Percentiles rank a stretch among this genome's conserved stretches.
These are phyloP conservation scores for Bombyx mori DNA, from an alignment of 1,140 invertebrate genomes.

Conservation along the genomic window DNA sequence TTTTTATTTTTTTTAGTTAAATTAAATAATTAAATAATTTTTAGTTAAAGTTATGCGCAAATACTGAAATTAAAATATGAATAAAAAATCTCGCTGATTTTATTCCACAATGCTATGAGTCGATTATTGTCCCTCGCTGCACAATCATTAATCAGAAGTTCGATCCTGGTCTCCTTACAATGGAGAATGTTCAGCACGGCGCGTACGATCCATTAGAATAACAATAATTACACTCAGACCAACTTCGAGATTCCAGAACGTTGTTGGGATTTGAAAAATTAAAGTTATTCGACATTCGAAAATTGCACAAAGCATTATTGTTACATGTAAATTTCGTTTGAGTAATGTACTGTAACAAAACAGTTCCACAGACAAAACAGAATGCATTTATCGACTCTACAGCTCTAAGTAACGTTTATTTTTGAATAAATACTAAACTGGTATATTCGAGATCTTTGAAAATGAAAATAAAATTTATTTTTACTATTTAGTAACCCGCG, in stretches of 20 bases:
- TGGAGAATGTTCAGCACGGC: conserved; percentile 59
- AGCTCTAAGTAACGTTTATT: too few relatives aligned
- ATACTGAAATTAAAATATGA: background rate
- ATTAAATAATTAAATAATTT: too few relatives aligned
- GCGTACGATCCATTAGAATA: conserved; percentile 65
- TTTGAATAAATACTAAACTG: too few relatives aligned
- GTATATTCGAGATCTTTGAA: too few relatives aligned
- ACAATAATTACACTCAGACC: conserved; percentile 66
- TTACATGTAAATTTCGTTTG: too few relatives aligned
- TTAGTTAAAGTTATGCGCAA: background rate
- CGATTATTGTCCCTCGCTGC: conserved; percentile 46
- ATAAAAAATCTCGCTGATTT: conserved; percentile 1
- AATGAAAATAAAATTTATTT: too few relatives aligned
- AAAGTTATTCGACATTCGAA: conserved; percentile 14
- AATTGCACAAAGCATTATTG: too few relatives aligned
- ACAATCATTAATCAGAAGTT: conserved; percentile 67
- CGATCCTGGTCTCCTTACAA: conserved; percentile 67
- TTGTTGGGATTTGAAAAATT: conserved; percentile 22
- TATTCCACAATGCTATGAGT: conserved; percentile 12
- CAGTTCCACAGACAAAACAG: too few relatives aligned
- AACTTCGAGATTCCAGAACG: background rate
- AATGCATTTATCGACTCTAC: too few relatives aligned
- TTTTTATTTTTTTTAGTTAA: background rate
- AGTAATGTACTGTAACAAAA: too few relatives aligned
- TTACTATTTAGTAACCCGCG: too few relatives aligned